phyloP scores from a whole-genome alignment of 2,888 invertebrate genomes.

The Odontocolon sp. region DNA sequence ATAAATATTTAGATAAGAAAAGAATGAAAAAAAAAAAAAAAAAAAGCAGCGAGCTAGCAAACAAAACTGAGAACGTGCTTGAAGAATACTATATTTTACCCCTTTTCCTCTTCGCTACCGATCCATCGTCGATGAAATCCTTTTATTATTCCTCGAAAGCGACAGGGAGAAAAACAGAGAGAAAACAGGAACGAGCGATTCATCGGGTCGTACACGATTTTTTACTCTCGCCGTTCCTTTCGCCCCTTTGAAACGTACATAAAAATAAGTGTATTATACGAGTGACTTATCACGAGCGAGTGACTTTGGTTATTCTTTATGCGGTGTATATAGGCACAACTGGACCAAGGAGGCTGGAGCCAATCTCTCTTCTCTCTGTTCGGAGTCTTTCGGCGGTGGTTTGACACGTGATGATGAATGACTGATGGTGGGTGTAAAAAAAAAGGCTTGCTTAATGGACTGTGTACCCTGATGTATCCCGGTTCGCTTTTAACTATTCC shows the following conservation, averaged over 20 bases:
- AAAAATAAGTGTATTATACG: neutral
- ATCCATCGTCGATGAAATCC: neutral
- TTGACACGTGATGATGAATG: slow-evolving; percentile 34
- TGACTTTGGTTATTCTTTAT: neutral
- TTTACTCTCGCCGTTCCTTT: neutral
- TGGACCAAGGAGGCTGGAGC: neutral
- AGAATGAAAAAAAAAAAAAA: too few relatives aligned
- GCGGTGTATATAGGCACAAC: neutral
- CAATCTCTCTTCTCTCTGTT: too few relatives aligned
- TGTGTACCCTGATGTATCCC: too few relatives aligned
- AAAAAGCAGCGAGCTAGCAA: too few relatives aligned
- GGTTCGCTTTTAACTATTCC: too few relatives aligned
- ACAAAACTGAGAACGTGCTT: neutral
- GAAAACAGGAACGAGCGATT: too few relatives aligned
- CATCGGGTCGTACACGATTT: slow-evolving; percentile 17
- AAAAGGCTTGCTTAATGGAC: too few relatives aligned
- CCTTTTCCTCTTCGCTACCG: neutral
- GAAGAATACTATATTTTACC: neutral
- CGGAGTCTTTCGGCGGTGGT: neutral
- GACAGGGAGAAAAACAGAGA: neutral
- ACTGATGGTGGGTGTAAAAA: neutral
- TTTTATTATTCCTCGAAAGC: slow-evolving; percentile 6
- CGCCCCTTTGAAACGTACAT: neutral
- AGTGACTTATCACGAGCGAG: slow-evolving; percentile 8
- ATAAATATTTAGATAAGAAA: too few relatives aligned